Percentiles rank a stretch among this genome's conserved stretches.
phyloP scores from a whole-genome alignment of 2,888 invertebrate genomes.

The Dysmachus trigonus region DNA sequence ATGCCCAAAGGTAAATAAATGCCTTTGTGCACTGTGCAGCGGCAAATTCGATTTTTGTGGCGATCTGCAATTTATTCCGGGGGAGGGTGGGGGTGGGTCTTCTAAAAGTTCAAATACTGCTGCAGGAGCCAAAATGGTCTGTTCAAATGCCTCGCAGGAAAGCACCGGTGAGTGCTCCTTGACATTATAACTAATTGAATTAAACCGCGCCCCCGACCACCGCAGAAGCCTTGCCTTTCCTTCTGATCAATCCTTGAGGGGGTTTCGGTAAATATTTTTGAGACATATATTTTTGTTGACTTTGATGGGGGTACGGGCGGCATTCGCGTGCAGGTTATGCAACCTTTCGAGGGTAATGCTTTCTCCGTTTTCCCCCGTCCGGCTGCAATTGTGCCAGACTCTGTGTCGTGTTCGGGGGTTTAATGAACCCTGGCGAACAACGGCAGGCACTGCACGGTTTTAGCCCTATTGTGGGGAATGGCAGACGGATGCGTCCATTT shows the following conservation, averaged over 20 bases:
- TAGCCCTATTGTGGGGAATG: not conserved
- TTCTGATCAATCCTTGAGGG: slow-evolving; percentile 19
- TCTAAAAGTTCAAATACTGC: not conserved
- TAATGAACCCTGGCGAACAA: slow-evolving; percentile 1
- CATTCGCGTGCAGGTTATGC: not conserved
- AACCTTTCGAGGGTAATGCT: not conserved
- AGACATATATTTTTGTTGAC: slow-evolving; percentile 28
- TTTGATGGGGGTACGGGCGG: not conserved
- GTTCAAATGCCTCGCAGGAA: not conserved
- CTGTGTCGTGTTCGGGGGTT: not conserved
- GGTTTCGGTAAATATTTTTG: slow-evolving; percentile 9
- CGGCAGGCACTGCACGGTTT: not conserved
- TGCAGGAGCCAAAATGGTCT: not conserved
- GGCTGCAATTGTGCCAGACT: not conserved
- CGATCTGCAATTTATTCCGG: not conserved
- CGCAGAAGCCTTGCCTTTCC: not conserved
- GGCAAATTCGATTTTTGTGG: not conserved
- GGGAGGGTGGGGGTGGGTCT: not conserved
- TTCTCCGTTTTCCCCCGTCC: not conserved
- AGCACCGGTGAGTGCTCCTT: slow-evolving; percentile 12
- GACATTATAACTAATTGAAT: slow-evolving; percentile 40
- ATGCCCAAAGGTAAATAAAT: not conserved
- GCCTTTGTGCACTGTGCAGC: not conserved
- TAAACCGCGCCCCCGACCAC: slow-evolving; percentile 6
- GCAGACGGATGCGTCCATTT: slow-evolving; percentile 36